These are phyloP conservation scores for Cepphus grylle DNA, from an alignment of 2,113 vertebrate species.

Conservation along the genomic window DNA sequence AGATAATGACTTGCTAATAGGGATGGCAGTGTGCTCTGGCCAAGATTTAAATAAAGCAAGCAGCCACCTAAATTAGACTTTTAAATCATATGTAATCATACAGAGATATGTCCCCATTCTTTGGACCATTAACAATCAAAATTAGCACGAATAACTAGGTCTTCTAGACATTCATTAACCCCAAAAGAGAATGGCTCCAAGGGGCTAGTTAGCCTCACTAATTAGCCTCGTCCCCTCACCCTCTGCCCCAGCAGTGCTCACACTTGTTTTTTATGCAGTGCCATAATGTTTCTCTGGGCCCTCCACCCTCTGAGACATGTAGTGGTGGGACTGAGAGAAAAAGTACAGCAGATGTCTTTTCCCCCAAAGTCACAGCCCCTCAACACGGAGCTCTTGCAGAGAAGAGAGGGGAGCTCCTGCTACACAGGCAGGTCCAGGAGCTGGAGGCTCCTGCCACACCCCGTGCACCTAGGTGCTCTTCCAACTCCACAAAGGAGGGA, in stretches of 20 bases:
- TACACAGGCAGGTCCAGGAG: background rate
- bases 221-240: accelerated
- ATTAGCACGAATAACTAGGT: background rate
- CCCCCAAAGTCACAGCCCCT: accelerated
- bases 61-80: background rate
- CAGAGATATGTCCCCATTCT: background rate
- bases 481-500: background rate
- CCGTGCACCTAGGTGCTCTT: background rate
- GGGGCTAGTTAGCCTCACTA: background rate
- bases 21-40: background rate
- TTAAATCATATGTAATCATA: background rate
- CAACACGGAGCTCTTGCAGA: background rate
- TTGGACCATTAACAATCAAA: background rate
- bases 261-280: background rate
- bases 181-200: background rate
- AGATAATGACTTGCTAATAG: background rate
- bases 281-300: accelerated
- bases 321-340: background rate
- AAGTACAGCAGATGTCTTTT: background rate
- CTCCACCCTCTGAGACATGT: accelerated
- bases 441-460: background rate
- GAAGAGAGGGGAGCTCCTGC: background rate
- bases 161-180: background rate
- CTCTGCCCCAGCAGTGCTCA: background rate
- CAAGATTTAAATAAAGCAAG: background rate